These are phyloP conservation scores for Myripristis murdjan DNA, from an alignment of 2,797 vertebrate genomes.

Conservation along the genomic window DNA sequence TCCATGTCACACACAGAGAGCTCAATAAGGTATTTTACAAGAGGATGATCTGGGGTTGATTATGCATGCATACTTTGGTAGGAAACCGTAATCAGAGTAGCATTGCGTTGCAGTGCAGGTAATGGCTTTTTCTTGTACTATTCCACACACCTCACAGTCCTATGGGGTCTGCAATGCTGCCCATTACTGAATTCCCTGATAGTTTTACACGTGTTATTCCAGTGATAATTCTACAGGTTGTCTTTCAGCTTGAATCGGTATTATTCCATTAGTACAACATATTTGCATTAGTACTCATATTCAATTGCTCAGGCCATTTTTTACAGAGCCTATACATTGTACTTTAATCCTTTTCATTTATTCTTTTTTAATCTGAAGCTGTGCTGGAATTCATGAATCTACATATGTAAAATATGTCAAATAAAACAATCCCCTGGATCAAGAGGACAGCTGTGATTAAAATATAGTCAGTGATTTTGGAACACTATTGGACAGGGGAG, in stretches of 20 bases:
- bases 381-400: conserved; percentile 66
- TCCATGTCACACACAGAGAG: conserved; percentile 88
- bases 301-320: conserved; percentile 32
- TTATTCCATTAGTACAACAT: conserved; percentile 39
- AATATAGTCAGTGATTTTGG: conserved; percentile 57
- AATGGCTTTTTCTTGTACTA: conserved; percentile 83
- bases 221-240: conserved; percentile 34
- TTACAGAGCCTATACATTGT: conserved; percentile 35
- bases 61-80: conserved; percentile 77
- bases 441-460: conserved; percentile 56
- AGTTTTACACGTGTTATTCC: conserved; percentile 23
- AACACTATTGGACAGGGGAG: conserved; percentile 55
- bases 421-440: conserved; percentile 39
- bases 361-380: conserved; percentile 73
- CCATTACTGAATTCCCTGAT: conserved; percentile 68
- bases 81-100: conserved; percentile 74
- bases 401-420: conserved; percentile 62
- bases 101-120: conserved; percentile 76
- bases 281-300: conserved; percentile 15
- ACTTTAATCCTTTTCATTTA: conserved; percentile 30
- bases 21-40: conserved; percentile 63
- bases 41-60: conserved; percentile 51
- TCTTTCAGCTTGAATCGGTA: conserved; percentile 37
- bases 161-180: conserved; percentile 72
- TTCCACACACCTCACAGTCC: conserved; percentile 57